Conservation (phyloP, 1,140 invertebrate genomes). For the Luehdorfia chinensis region DNA sequence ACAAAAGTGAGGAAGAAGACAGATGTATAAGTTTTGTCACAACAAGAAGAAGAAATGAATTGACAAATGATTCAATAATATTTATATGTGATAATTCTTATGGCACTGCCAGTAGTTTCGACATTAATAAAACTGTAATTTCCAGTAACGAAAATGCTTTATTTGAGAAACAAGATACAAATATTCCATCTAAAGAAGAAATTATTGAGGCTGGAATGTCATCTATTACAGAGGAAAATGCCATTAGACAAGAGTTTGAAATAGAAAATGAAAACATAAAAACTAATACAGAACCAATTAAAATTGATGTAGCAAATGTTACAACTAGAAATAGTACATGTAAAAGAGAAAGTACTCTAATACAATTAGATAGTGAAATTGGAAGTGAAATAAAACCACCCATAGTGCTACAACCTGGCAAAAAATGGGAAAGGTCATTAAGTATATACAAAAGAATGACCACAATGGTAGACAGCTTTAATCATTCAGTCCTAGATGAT, state of each 20-base stretch:
- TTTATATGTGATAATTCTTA: slow-evolving; percentile 36
- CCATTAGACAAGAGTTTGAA: too few relatives aligned
- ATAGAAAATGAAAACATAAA: too few relatives aligned
- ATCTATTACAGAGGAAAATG: too few relatives aligned
- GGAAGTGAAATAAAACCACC: slow-evolving; percentile 31
- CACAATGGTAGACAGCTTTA: slow-evolving; percentile 45
- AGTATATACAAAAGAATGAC: slow-evolving; percentile 69
- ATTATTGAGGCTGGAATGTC: too few relatives aligned
- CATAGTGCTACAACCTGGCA: slow-evolving; percentile 64
- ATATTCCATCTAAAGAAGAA: slow-evolving; percentile 13
- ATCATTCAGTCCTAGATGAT: slow-evolving; percentile 48
- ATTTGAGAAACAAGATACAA: slow-evolving; percentile 8
- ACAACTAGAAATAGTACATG: neutral
- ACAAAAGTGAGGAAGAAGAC: slow-evolving; percentile 26
- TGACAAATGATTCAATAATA: slow-evolving; percentile 42
- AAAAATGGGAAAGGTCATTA: slow-evolving; percentile 69
- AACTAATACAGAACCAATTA: too few relatives aligned
- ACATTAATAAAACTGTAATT: slow-evolving; percentile 45
- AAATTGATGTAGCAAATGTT: neutral
- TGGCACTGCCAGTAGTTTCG: slow-evolving; percentile 27
- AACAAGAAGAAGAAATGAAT: slow-evolving; percentile 49
- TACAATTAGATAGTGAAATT: neutral
- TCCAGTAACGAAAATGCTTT: slow-evolving; percentile 31
- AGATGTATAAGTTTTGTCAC: slow-evolving; percentile 52
- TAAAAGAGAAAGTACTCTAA: neutral